Evolutionary conservation across 2,797 vertebrate species (phyloP).

Genomic region (Tiaroga cobitis): DNA sequence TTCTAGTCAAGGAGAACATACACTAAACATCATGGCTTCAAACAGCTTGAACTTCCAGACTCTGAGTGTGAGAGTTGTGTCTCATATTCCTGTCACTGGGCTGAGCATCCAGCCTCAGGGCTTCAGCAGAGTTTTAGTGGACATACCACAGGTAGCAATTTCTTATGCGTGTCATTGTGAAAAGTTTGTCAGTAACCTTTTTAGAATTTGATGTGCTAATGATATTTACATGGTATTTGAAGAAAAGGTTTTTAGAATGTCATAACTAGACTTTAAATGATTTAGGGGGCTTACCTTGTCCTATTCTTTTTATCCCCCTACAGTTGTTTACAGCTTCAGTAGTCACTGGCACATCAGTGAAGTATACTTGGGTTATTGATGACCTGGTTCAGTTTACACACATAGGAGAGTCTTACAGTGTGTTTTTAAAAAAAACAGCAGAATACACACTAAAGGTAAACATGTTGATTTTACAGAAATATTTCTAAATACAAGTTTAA

Average conservation of each 20-base stretch:
- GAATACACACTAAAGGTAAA: constrained; percentile 75
- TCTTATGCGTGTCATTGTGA: not conserved
- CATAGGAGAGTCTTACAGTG: constrained; percentile 73
- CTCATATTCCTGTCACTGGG: constrained; percentile 72
- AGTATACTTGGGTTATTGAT: constrained; percentile 79
- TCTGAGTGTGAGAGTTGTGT: constrained; percentile 69
- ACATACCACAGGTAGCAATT: constrained; percentile 72
- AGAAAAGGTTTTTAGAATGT: constrained; percentile 15
- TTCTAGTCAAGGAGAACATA: constrained; percentile 61
- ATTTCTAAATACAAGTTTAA: not conserved
- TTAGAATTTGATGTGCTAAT: constrained; percentile 9
- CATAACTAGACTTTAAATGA: not conserved
- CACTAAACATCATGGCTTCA: constrained; percentile 69
- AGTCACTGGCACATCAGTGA: constrained; percentile 75
- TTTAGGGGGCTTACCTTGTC: not conserved
- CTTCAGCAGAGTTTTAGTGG: constrained; percentile 70
- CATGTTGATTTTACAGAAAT: not conserved
- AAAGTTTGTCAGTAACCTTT: not conserved
- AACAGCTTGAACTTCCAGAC: constrained; percentile 67
- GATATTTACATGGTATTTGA: constrained; percentile 21
- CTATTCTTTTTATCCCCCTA: not conserved
- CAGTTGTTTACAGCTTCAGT: constrained; percentile 76
- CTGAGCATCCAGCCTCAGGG: constrained; percentile 73
- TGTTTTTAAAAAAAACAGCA: constrained; percentile 75
- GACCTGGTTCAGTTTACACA: constrained; percentile 69